Percentiles rank a stretch among this genome's conserved stretches.
Conservation (phyloP, 2,888 invertebrate genomes). For the Drosophila maculinotata region DNA sequence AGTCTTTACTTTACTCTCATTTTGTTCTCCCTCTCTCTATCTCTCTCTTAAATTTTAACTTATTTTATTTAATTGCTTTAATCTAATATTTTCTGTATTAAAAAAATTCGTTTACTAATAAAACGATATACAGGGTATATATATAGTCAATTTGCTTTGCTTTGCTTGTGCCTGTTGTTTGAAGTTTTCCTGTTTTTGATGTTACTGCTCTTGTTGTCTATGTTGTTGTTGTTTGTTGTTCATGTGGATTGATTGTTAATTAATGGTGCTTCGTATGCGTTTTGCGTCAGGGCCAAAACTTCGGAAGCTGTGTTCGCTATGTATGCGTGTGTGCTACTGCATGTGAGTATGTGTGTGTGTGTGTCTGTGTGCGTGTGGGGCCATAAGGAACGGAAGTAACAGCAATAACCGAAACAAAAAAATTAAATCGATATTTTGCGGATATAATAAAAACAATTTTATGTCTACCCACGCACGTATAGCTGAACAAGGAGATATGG, state of each 20-base stretch:
- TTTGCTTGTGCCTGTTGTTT: slow-evolving; percentile 28
- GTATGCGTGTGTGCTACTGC: too few species aligned
- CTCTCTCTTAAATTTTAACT: too few species aligned
- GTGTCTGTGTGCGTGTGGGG: slow-evolving; percentile 21
- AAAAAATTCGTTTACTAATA: too few species aligned
- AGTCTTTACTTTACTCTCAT: too few species aligned
- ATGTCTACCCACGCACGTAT: slow-evolving; percentile 69
- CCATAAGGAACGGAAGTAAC: slow-evolving; percentile 49
- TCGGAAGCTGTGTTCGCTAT: slow-evolving; percentile 39
- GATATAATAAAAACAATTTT: slow-evolving; percentile 73
- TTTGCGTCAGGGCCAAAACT: slow-evolving; percentile 66
- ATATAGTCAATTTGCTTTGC: neutral
- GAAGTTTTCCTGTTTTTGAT: slow-evolving; percentile 64
- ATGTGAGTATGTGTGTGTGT: slow-evolving; percentile 5
- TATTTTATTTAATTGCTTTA: too few species aligned
- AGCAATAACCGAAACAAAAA: slow-evolving; percentile 33
- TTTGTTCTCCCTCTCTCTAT: too few species aligned
- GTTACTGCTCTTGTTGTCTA: slow-evolving; percentile 40
- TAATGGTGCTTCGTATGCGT: slow-evolving; percentile 77
- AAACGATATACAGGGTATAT: slow-evolving; percentile 2
- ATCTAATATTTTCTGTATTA: too few species aligned
- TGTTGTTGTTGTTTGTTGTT: slow-evolving; percentile 35
- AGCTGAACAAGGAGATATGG: slow-evolving; percentile 41
- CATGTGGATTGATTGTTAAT: slow-evolving; percentile 73
- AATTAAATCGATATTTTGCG: slow-evolving; percentile 73